Evolutionary conservation across 1,140 invertebrate species (phyloP), one percentile per base, ranked within the genome.

Genomic region (Nephotettix cincticeps): DNA sequence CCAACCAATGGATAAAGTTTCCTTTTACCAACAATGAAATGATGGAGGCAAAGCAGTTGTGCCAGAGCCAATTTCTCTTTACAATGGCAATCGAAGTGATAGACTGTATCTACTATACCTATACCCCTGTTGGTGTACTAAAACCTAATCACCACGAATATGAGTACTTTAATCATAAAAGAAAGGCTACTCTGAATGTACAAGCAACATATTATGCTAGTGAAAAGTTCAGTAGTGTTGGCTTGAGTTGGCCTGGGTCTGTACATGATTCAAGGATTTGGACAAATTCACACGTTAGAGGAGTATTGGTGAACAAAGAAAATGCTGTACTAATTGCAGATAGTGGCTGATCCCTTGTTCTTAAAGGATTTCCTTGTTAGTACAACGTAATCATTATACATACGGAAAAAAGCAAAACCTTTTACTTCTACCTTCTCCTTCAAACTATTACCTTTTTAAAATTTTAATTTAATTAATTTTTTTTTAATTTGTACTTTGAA

Each of bases 101-200:
- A 32, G 63, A 36, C 28, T 61, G 21, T 23, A 61, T 25, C 9
- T 25, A 61, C 25, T n/a, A n/a, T n/a, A n/a, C n/a, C n/a, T n/a
- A n/a, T n/a, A n/a, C n/a, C n/a, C n/a, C n/a, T n/a, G 56, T 61
- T 9, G 14, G 23, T 27, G 23, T 61, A 27, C 6, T 61, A 23
- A 68, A 40, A 66, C 64, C 30, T 36, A 25, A 4, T 11, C 13
- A 6, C 32, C 28, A 54, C 19, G 25, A 30, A 6, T 28, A 69
- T 25, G 47, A 69, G 9, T 58, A 69, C 51, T 17, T 58, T 28
- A 58, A 69, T 28, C 51, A 58, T 45, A 54, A 64, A 63, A 40
- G 32, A 11, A 36, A 63, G 58, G 45, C 54, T 43, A 29, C 51
- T 64, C 63, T 61, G 27, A 58, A 82, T 75, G 23, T 36, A 64